phyloP scores from a whole-genome alignment of 1,140 invertebrate species.

The Tetragonula clypearis region DNA sequence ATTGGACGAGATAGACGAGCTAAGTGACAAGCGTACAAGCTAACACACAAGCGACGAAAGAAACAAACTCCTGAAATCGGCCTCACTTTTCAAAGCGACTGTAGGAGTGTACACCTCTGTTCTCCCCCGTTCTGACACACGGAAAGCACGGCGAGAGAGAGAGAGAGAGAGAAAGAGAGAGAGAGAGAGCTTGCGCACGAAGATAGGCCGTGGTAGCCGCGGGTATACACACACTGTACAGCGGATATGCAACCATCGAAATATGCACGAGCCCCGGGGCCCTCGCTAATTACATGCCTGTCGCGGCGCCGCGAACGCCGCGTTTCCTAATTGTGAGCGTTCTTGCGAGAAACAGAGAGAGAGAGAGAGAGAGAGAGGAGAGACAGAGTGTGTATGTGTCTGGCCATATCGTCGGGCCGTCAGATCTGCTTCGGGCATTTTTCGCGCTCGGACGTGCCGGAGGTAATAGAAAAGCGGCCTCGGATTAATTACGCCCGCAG shows the following conservation, averaged over 20 bases:
- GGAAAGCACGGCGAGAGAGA: background rate
- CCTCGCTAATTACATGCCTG: slow-evolving; percentile 67
- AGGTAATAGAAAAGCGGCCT: slow-evolving; percentile 51
- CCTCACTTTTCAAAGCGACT: background rate
- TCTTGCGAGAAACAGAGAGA: background rate
- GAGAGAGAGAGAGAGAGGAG: background rate
- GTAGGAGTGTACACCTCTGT: background rate
- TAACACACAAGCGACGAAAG: no score
- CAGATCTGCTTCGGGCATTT: slow-evolving; percentile 32
- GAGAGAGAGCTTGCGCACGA: background rate
- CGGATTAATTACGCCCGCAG: slow-evolving; percentile 40
- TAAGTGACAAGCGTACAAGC: no score
- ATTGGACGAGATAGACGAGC: no score
- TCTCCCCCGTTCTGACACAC: background rate
- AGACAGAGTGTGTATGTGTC: background rate
- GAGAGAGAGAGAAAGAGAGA: no score
- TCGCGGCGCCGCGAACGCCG: slow-evolving; percentile 51
- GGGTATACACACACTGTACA: slow-evolving; percentile 8
- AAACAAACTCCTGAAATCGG: no score
- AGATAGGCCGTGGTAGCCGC: slow-evolving; percentile 37
- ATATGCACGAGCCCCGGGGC: slow-evolving; percentile 50
- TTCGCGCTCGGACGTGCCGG: slow-evolving; percentile 28
- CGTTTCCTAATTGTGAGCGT: slow-evolving; percentile 54
- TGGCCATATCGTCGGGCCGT: slow-evolving; percentile 18
- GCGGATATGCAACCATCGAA: slow-evolving; percentile 57